Base-by-base conservation (phyloP, 1,140 invertebrate species). In the Pantala flavescens region DNA sequence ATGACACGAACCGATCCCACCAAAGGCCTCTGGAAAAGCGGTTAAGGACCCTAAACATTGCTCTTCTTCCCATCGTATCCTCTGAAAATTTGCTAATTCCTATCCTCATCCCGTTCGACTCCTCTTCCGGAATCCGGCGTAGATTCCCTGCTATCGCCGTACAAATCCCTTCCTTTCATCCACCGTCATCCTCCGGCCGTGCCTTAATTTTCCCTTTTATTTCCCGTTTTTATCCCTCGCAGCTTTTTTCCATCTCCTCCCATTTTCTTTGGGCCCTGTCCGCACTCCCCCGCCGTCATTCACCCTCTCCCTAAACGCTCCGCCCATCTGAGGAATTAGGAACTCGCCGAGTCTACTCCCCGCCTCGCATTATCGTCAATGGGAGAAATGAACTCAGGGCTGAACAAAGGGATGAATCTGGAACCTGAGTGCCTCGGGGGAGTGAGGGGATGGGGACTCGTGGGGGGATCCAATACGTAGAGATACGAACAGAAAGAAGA, bases 371-470 rank as follows among this genome's bases (percentile, higher is more conserved):
- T 63, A 21, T 21, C 14, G 49, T 63, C 49, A 63, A 63, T 63
- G 49, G 49, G 49, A 63, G 49, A 63, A 63, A 63, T 63, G 49
- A 63, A 63, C 49, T 63, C 49, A 63, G 49, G 49, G 49, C 49
- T 3, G 49, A 63, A 63, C 49, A 63, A 63, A 63, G 49, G 49
- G 49, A 63, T 63, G 49, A 63, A 63, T 63, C 49, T 63, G 49
- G 49, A 21, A 19, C 49, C 49, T 63, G 49, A 63, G 49, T 63
- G 49, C 49, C 49, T 16, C 16, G 3, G 12, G 49, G n/a, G 49
- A 63, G 49, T 19, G 49, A 63, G 49, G n/a, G 49, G 12, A 12
- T 7, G 49, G 49, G 14, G n/a, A 19, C 16, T 3, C 16, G 49
- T 36, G 28, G 28, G 28, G 9, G 28, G 28, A 36, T 36, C 28